Conservation (phyloP, 92 coral and sea anemone genomes). For the Porites lobata region DNA sequence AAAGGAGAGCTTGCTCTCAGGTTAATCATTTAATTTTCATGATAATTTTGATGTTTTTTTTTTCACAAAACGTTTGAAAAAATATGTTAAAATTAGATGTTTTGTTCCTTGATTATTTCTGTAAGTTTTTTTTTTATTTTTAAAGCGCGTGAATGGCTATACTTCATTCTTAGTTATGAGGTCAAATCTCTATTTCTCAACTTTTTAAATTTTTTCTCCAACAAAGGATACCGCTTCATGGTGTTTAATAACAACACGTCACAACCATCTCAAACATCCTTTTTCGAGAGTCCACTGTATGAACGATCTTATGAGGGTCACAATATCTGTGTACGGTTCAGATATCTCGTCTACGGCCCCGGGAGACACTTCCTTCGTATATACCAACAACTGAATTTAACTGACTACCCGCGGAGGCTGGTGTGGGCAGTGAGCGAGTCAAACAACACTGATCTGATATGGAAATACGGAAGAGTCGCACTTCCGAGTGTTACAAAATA, state of each 20-base stretch:
- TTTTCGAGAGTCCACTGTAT: constrained; percentile 58
- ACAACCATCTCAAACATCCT: constrained; percentile 14
- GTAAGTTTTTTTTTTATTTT: too few relatives aligned
- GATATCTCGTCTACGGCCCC: constrained; percentile 69
- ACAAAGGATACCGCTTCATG: constrained; percentile 25
- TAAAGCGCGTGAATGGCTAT: too few relatives aligned
- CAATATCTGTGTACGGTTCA: constrained; percentile 71
- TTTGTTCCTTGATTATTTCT: too few relatives aligned
- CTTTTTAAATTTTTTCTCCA: neutral
- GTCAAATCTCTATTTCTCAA: neutral
- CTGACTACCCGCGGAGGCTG: constrained; percentile 35
- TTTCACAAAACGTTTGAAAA: too few relatives aligned
- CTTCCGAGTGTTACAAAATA: constrained; percentile 66
- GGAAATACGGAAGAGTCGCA: constrained; percentile 71
- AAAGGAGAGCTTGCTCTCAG: too few relatives aligned
- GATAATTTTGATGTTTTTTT: too few relatives aligned
- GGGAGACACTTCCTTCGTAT: constrained; percentile 63
- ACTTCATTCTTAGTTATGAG: too few relatives aligned
- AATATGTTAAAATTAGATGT: too few relatives aligned
- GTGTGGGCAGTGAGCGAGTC: constrained; percentile 73
- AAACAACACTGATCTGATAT: constrained; percentile 42
- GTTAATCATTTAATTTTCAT: too few relatives aligned
- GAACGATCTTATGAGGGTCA: constrained; percentile 56
- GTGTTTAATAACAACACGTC: constrained; percentile 17
- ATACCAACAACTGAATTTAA: constrained; percentile 56